Percentiles rank a stretch among this genome's conserved stretches.
phyloP scores from a whole-genome alignment of 2,888 invertebrate genomes.

The Mimas tiliae region DNA sequence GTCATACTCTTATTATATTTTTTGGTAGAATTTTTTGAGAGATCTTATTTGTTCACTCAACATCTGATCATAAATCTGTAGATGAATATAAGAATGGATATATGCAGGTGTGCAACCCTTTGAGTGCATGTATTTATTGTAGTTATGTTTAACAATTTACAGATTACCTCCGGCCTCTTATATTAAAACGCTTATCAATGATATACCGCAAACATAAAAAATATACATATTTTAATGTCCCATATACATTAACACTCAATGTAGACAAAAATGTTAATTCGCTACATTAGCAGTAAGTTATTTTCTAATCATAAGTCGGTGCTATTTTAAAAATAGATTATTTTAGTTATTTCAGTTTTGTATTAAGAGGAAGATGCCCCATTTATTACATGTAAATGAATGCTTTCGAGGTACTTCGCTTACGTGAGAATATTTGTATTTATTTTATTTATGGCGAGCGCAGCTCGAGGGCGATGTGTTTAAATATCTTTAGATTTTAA shows the following conservation, averaged over 20 bases:
- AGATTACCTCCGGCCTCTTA: constrained; percentile 1
- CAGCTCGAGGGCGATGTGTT: constrained; percentile 79
- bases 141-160: constrained; percentile 22
- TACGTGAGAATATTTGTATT: constrained; percentile 85
- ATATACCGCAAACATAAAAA: not conserved
- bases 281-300: constrained; percentile 47
- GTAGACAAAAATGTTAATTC: constrained; percentile 46
- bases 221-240: constrained; percentile 5
- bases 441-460: constrained; percentile 82
- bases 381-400: constrained; percentile 84
- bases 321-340: constrained; percentile 61
- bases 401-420: constrained; percentile 78
- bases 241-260: constrained; percentile 33
- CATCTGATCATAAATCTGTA: constrained; percentile 80
- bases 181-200: not conserved
- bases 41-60: constrained; percentile 81
- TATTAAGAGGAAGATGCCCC: constrained; percentile 77
- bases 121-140: constrained; percentile 37
- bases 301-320: constrained; percentile 52
- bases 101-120: constrained; percentile 81
- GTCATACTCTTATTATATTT: constrained; percentile 80
- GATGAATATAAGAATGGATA: constrained; percentile 67
- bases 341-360: constrained; percentile 72
- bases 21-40: constrained; percentile 77
- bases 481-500: constrained; percentile 82